Evolutionary conservation across 2,113 vertebrate genomes (phyloP).

Genomic region (Pachycephala philippinensis): DNA sequence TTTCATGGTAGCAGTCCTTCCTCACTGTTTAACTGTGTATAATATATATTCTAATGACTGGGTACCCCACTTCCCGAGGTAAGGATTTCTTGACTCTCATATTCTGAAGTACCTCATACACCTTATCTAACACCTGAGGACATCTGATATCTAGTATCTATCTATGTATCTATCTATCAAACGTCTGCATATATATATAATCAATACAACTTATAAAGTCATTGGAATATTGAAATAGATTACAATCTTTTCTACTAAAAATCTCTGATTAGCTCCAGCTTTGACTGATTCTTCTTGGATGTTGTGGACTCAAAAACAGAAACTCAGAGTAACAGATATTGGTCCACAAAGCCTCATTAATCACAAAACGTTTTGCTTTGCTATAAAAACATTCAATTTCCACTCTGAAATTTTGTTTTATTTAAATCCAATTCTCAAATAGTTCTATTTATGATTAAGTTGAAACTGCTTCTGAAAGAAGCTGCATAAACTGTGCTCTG

Average conservation of each 20-base stretch:
- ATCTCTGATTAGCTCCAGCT: neutral
- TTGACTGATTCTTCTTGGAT: neutral
- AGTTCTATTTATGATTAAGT: neutral
- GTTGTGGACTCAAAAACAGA: neutral
- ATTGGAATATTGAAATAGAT: neutral
- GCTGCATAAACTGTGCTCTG: neutral
- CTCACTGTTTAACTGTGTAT: neutral
- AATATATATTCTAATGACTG: accelerated
- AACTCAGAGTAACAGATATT: neutral
- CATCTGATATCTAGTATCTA: neutral
- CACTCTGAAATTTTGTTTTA: neutral
- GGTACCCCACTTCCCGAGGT: neutral
- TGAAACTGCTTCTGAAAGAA: neutral
- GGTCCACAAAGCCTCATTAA: neutral
- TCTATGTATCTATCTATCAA: neutral
- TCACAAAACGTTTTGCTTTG: neutral
- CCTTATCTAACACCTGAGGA: neutral
- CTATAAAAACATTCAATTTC: neutral
- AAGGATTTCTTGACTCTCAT: neutral
- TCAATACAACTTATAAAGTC: neutral
- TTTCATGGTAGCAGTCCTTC: neutral
- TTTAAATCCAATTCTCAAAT: neutral
- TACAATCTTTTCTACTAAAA: neutral
- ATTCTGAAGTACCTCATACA: neutral
- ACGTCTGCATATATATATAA: neutral